These are phyloP conservation scores for Drosophila mauritiana DNA, from an alignment of 1,140 invertebrate genomes.

Conservation along the genomic window DNA sequence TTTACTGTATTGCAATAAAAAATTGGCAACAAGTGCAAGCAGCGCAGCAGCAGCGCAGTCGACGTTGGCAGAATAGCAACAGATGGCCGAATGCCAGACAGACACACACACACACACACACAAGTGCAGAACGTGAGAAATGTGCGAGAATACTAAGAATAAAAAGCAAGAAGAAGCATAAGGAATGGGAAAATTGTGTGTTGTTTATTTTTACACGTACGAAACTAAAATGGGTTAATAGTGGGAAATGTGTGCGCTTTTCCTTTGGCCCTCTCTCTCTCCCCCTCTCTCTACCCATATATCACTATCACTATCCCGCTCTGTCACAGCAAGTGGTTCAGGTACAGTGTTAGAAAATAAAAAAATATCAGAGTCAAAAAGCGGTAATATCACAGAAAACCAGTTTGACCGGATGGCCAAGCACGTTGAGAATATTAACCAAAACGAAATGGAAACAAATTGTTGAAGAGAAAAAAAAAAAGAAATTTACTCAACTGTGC, in stretches of 20 bases:
- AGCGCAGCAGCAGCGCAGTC: constrained; percentile 7
- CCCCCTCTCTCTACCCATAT: no score
- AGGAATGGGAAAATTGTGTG: constrained; percentile 44
- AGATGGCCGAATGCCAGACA: constrained; percentile 47
- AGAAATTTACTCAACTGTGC: constrained; percentile 16
- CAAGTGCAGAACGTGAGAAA: constrained; percentile 3
- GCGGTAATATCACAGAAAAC: constrained; percentile 25
- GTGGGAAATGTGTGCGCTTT: constrained; percentile 66
- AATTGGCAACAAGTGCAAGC: constrained; percentile 31
- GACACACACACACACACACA: background rate
- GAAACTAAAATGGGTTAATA: constrained; percentile 75
- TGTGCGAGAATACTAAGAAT: constrained; percentile 22
- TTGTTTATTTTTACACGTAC: constrained; percentile 74
- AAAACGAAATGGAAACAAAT: constrained; percentile 15
- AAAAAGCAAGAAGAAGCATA: constrained; percentile 13
- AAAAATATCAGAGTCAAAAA: background rate
- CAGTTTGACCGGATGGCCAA: constrained; percentile 51
- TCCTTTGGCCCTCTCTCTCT: constrained; percentile 2
- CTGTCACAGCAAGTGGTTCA: constrained; percentile 16
- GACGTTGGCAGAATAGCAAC: constrained; percentile 33
- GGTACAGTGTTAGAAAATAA: constrained; percentile 43
- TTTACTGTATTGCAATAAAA: background rate
- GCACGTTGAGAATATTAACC: constrained; percentile 46
- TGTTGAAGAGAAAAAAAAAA: background rate
- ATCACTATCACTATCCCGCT: background rate